Percentiles rank a stretch among this genome's conserved stretches.
Conservation (phyloP, 2,888 invertebrate genomes). For the Phalera bucephala region DNA sequence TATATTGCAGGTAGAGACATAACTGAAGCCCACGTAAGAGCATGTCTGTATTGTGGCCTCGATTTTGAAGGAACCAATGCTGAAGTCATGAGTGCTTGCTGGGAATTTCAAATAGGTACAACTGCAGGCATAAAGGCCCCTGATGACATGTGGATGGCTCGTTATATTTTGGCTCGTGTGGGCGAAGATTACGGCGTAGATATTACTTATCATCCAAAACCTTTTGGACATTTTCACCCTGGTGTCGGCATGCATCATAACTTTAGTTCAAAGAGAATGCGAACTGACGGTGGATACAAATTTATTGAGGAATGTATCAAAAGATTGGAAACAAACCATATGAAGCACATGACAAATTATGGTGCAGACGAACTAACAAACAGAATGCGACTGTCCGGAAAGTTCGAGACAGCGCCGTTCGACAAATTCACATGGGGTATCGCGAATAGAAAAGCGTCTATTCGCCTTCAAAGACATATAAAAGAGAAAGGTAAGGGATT, state of each 20-base stretch:
- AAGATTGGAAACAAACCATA: slow-evolving; percentile 93
- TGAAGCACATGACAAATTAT: slow-evolving; percentile 95
- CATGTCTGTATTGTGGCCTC: slow-evolving; percentile 96
- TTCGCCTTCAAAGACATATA: slow-evolving; percentile 94
- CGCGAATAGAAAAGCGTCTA: slow-evolving; percentile 95
- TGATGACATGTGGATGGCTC: slow-evolving; percentile 94
- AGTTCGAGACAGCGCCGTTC: slow-evolving; percentile 97
- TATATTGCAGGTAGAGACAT: slow-evolving; percentile 96
- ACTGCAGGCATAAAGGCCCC: slow-evolving; percentile 91
- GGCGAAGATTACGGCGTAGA: slow-evolving; percentile 93
- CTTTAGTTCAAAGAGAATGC: slow-evolving; percentile 94
- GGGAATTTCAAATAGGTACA: slow-evolving; percentile 96
- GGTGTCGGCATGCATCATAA: slow-evolving; percentile 95
- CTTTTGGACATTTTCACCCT: slow-evolving; percentile 92
- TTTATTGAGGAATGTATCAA: slow-evolving; percentile 95
- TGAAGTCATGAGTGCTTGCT: slow-evolving; percentile 97
- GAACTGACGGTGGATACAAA: slow-evolving; percentile 88
- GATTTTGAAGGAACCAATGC: slow-evolving; percentile 97
- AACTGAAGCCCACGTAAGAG: slow-evolving; percentile 90
- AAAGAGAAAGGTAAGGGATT: slow-evolving; percentile 95
- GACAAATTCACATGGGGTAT: slow-evolving; percentile 95
- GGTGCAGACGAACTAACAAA: slow-evolving; percentile 96
- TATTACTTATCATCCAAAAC: slow-evolving; percentile 88
- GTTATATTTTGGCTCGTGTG: slow-evolving; percentile 91
- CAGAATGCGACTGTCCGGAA: slow-evolving; percentile 95